Conservation (phyloP, 2,113 vertebrate genomes). For the Haliaeetus leucogaster region DNA sequence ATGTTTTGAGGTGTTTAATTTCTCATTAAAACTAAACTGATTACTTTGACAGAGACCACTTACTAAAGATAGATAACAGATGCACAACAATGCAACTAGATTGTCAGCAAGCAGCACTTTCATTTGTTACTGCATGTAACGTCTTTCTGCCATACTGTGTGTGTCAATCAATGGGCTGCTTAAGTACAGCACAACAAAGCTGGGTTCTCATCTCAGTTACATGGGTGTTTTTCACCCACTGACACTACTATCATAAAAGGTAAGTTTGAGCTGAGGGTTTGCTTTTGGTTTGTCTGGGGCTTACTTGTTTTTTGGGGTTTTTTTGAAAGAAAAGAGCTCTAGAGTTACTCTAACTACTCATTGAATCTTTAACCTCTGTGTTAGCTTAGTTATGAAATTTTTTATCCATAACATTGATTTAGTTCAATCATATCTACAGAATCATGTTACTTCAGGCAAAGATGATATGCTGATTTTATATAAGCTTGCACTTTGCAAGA, state of each 20-base stretch:
- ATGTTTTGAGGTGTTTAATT: conserved; percentile 17
- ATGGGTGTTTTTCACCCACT: rapidly evolving
- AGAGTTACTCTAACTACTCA: not conserved
- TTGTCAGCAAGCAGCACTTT: not conserved
- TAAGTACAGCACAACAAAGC: not conserved
- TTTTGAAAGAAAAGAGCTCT: not conserved
- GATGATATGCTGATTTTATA: not conserved
- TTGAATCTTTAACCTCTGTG: not conserved
- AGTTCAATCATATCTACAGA: not conserved
- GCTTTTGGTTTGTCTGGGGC: not conserved
- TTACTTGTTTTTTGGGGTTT: not conserved
- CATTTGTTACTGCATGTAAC: not conserved
- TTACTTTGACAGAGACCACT: not conserved
- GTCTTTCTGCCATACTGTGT: not conserved
- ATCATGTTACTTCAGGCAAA: not conserved
- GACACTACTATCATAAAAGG: not conserved
- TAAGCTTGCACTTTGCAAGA: not conserved
- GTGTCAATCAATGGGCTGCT: not conserved
- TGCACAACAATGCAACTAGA: not conserved
- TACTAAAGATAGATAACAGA: not conserved
- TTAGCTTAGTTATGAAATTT: not conserved
- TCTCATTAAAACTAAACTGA: conserved; percentile 9
- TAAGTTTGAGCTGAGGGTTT: not conserved
- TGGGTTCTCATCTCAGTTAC: not conserved
- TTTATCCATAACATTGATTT: not conserved